These are phyloP conservation scores for Xylocampa areola DNA, from an alignment of 2,888 invertebrate species.

Conservation along the genomic window DNA sequence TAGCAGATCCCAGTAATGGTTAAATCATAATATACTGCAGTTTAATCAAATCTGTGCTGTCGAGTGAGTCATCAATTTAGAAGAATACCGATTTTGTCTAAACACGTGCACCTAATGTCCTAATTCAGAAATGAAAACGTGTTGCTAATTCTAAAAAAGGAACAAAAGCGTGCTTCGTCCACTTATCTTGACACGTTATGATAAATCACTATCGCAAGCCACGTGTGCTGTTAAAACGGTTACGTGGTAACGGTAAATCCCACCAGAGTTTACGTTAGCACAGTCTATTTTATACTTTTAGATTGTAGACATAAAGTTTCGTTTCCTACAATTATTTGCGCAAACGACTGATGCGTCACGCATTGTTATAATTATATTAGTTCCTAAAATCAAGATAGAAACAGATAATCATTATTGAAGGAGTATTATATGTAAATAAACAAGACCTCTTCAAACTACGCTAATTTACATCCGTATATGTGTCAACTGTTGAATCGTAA, in stretches of 20 bases:
- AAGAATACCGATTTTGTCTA: not conserved
- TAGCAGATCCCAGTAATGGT: too few species aligned
- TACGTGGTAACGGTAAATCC: constrained; percentile 13
- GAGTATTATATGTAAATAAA: constrained; percentile 29
- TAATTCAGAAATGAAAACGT: not conserved
- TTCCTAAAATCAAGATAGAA: not conserved
- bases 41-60: too few species aligned
- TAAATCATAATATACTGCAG: too few species aligned
- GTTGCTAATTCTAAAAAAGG: not conserved
- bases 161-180: not conserved
- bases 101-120: not conserved
- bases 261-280: not conserved
- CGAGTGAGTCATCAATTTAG: not conserved
- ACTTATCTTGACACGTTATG: constrained; percentile 26
- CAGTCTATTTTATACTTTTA: not conserved
- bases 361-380: not conserved
- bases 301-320: constrained; percentile 9
- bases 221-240: constrained; percentile 18
- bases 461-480: constrained; percentile 33
- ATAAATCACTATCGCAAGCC: constrained; percentile 24
- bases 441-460: constrained; percentile 13
- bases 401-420: not conserved
- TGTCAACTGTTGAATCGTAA: constrained; percentile 31
- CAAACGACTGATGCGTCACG: not conserved
- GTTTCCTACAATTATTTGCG: not conserved